These are phyloP conservation scores for Podarcis raffonei DNA, from an alignment of 2,113 vertebrate genomes.

Conservation along the genomic window DNA sequence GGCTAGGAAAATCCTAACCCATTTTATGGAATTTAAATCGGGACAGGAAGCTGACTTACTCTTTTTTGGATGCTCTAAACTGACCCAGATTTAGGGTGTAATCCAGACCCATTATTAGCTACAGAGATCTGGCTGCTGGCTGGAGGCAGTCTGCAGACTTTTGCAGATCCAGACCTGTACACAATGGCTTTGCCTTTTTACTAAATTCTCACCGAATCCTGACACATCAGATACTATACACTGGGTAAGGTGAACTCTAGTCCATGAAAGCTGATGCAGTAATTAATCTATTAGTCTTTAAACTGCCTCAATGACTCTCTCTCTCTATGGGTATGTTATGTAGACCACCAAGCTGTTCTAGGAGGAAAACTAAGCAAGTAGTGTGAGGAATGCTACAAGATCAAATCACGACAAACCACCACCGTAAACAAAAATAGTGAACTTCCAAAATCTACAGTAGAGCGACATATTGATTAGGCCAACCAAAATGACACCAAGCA, in stretches of 20 bases:
- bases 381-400: neutral
- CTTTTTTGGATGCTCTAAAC: neutral
- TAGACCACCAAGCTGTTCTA: neutral
- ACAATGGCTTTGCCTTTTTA: neutral
- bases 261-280: too few relatives aligned
- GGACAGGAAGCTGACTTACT: neutral
- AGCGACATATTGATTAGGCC: too few relatives aligned
- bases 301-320: neutral
- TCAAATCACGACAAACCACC: neutral
- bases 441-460: too few relatives aligned
- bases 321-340: neutral
- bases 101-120: neutral
- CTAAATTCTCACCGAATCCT: neutral
- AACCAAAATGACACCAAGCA: too few relatives aligned
- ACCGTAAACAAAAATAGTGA: neutral
- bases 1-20: neutral
- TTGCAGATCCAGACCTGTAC: neutral
- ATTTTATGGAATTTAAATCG: neutral
- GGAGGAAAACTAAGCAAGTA: neutral
- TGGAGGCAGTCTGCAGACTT: neutral
- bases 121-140: neutral
- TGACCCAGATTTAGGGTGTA: neutral
- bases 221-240: too few relatives aligned
- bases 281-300: neutral
- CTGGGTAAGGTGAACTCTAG: neutral